Evolutionary conservation across 2,113 vertebrate species (phyloP).

Genomic region (Australoheros scitulus): DNA sequence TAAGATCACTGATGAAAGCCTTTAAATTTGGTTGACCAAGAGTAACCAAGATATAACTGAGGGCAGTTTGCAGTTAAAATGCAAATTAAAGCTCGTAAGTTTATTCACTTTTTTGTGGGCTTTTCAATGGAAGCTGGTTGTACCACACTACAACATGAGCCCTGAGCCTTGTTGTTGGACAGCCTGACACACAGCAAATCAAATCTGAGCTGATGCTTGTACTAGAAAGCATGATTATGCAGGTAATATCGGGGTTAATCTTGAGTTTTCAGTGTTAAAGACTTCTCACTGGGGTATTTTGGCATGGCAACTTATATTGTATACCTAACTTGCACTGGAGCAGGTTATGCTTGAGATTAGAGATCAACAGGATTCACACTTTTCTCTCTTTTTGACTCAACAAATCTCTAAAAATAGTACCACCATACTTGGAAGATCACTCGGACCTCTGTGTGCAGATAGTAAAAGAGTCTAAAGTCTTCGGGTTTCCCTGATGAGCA

Average conservation of each 20-base stretch:
- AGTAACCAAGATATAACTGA: not conserved
- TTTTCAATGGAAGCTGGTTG: not conserved
- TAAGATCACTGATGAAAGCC: not conserved
- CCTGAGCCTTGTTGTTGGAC: not conserved
- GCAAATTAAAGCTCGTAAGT: not conserved
- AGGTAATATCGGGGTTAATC: not conserved
- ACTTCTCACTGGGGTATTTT: not conserved
- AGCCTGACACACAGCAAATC: not conserved
- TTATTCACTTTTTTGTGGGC: not conserved
- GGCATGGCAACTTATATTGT: not conserved
- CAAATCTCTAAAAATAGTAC: too few species aligned
- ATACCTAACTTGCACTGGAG: not conserved
- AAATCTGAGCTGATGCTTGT: not conserved
- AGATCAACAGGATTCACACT: too few species aligned
- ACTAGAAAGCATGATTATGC: not conserved
- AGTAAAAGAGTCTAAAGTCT: too few species aligned
- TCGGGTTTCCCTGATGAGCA: too few species aligned
- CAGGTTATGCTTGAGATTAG: not conserved
- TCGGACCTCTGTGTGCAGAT: too few species aligned
- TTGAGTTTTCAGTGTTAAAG: not conserved
- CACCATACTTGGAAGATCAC: too few species aligned
- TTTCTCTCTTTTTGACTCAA: too few species aligned
- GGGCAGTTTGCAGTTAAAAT: rapidly evolving
- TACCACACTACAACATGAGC: not conserved
- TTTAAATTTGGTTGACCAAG: not conserved